Percentiles rank a stretch among this genome's conserved stretches.
Evolutionary conservation across 2,888 invertebrate genomes (phyloP).

Genomic region (Allolobophora icterica): DNA sequence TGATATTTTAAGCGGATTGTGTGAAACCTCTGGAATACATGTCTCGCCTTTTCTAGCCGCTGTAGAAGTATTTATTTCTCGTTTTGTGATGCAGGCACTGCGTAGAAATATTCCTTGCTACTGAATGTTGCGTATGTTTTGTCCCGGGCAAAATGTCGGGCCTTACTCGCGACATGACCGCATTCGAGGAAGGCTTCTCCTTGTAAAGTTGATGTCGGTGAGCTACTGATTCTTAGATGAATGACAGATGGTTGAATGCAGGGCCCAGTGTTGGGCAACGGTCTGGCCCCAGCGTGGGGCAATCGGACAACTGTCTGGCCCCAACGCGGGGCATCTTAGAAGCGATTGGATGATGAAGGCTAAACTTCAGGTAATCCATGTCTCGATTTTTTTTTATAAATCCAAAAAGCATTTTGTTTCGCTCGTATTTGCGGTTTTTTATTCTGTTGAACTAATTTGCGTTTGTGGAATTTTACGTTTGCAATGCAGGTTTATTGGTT

Average conservation of each 20-base stretch:
- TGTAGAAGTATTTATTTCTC: background rate
- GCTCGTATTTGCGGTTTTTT: background rate
- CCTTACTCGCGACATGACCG: background rate
- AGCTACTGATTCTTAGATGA: too few species aligned
- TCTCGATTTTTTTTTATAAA: background rate
- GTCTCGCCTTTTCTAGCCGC: conserved; percentile 2
- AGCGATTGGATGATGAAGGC: background rate
- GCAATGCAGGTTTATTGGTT: background rate
- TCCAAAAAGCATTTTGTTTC: background rate
- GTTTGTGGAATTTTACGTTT: background rate
- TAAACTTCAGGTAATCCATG: conserved; percentile 17
- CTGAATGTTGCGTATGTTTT: background rate
- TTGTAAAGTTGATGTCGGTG: background rate
- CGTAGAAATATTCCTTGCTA: background rate
- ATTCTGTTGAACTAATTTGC: background rate
- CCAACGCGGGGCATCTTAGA: too few species aligned
- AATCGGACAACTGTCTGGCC: too few species aligned
- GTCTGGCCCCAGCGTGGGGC: too few species aligned
- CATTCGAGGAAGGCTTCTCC: background rate
- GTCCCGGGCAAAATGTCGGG: background rate
- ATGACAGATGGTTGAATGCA: too few species aligned
- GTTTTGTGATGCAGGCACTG: background rate
- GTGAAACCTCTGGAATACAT: background rate
- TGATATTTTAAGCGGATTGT: background rate
- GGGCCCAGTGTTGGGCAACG: too few species aligned